Conservation (phyloP, 2,888 invertebrate genomes). For the Sesamia inferens region DNA sequence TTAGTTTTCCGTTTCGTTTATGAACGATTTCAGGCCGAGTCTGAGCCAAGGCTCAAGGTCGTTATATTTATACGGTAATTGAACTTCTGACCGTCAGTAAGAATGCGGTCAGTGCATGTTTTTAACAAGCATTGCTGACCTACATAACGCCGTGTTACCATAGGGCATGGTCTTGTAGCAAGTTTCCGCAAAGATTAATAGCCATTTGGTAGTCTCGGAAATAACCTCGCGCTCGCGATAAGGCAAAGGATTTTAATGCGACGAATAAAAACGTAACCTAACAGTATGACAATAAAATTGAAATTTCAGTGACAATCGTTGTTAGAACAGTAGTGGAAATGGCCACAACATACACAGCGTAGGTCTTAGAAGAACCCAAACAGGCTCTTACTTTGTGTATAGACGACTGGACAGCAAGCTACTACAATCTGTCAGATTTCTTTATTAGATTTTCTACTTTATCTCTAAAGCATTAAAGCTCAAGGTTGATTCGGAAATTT, state of each 20-base stretch:
- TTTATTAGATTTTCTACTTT: no score
- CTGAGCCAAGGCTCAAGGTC: conserved; percentile 4
- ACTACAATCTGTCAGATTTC: no score
- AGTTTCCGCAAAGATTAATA: conserved; percentile 11
- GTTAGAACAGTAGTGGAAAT: background rate
- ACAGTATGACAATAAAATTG: background rate
- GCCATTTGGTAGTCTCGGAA: background rate
- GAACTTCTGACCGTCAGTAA: conserved; percentile 34
- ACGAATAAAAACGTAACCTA: background rate
- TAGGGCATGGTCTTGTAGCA: conserved; percentile 15
- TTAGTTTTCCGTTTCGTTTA: background rate
- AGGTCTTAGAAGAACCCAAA: background rate
- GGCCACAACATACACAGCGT: background rate
- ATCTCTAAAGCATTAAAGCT: no score
- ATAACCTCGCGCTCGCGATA: background rate
- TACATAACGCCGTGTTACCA: background rate
- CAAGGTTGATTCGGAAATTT: no score
- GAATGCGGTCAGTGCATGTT: conserved; percentile 44
- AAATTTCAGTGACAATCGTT: background rate
- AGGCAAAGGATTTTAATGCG: background rate
- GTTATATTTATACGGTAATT: conserved; percentile 27
- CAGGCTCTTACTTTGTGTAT: background rate
- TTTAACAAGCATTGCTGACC: conserved; percentile 12
- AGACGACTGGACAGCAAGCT: no score
- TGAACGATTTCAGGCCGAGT: background rate